Base-by-base conservation (phyloP, 2,888 invertebrate genomes). In the Oxycera nigricornis region DNA sequence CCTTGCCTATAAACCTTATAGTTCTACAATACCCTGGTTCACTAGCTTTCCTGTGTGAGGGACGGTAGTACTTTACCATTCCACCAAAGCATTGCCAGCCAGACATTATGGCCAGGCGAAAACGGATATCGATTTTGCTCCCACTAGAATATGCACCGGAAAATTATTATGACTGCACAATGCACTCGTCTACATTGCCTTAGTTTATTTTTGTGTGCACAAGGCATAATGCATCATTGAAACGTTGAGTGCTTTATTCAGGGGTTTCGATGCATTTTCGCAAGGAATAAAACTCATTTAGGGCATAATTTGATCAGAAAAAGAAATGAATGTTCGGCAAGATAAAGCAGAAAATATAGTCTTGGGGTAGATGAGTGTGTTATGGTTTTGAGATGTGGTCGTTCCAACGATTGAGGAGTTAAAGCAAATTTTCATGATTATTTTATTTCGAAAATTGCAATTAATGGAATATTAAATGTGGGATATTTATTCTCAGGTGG, bases 91-190 rank as follows among this genome's bases (percentile, higher is more conserved):
- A 24, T 57, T 57, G 28, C 24, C n/a, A 28, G 59, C 59, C 9
- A n/a, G 59, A 59, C 59, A 20, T 46, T 14, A 11, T 46, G 17
- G 46, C 14, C 46, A 46, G 11, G 46, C 46, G 46, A 46, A 4
- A n/a, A 30, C 26, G 28, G 17, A 28, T 59, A 59, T 59, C 59
- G 59, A 59, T 59, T 59, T 59, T 28, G 14, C 6, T 4, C 9
- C 30, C 30, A 28, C 14, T 59, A 59, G 59, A 59, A 59, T 59
- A 24, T 59, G 28, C 59, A 59, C 59, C 59, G 59, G 59, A 59
- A 59, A 59, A 59, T 59, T 3, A 46, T 46, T 46, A 46, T 46
- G 14, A 46, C 46, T 46, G 46, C 46, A 46, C 46, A 46, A 14
- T 46, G 46, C 6, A 35, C 11, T 11, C 14, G 6, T 17, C 46